Evolutionary conservation across 2,113 vertebrate species (phyloP).

Genomic region (Heterocephalus glaber): DNA sequence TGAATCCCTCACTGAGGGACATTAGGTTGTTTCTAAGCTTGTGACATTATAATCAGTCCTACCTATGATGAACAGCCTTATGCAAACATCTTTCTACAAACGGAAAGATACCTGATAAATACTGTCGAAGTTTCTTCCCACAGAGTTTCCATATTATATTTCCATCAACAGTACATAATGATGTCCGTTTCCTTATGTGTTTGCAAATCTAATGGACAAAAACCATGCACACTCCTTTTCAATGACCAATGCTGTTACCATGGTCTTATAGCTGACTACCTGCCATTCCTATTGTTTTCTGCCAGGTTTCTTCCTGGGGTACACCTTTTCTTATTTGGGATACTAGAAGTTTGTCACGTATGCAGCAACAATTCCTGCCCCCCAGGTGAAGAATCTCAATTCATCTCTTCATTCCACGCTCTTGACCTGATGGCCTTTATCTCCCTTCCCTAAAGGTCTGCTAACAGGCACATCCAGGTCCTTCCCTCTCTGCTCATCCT

Average conservation of each 20-base stretch:
- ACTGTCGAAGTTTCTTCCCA: background rate
- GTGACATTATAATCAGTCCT: background rate
- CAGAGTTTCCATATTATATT: background rate
- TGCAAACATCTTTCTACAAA: slow-evolving; percentile 5
- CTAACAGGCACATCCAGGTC: background rate
- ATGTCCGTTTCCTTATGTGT: background rate
- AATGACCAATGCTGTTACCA: background rate
- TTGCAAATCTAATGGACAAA: background rate
- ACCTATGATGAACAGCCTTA: background rate
- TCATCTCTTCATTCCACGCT: background rate
- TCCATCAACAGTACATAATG: background rate
- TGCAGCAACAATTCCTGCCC: background rate
- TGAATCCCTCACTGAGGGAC: background rate
- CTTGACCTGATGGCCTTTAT: background rate
- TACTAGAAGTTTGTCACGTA: background rate
- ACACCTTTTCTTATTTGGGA: background rate
- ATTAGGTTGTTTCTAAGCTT: background rate
- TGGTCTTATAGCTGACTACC: background rate
- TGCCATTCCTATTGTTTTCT: background rate
- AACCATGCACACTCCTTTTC: background rate
- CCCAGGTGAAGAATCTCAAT: background rate
- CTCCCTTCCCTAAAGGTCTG: background rate
- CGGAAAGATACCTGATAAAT: background rate
- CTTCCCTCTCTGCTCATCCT: background rate
- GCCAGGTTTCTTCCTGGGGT: background rate